Conservation (phyloP, 2,888 invertebrate genomes). For the Heliconius erato region DNA sequence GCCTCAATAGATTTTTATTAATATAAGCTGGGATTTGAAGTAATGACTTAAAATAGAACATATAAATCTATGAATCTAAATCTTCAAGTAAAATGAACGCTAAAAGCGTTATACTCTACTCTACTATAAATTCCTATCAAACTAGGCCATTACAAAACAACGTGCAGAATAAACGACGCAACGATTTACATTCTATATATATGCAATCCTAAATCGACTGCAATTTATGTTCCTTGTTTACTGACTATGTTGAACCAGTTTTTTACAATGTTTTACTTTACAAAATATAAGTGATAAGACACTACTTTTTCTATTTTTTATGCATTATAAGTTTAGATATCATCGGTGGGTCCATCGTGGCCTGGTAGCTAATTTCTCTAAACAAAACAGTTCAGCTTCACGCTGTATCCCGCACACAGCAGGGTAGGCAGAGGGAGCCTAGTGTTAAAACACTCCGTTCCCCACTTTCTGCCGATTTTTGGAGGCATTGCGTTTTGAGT, state of each 20-base stretch:
- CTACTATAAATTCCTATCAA: conserved; percentile 20
- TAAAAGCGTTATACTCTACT: neutral
- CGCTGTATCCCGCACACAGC: too few species aligned
- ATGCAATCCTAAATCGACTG: conserved; percentile 13
- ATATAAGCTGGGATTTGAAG: too few species aligned
- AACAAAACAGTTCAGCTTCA: too few species aligned
- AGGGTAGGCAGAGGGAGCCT: too few species aligned
- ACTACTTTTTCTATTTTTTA: too few species aligned
- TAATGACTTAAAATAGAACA: neutral
- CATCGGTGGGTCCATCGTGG: too few species aligned
- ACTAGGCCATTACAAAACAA: conserved; percentile 21
- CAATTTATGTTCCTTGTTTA: conserved; percentile 12
- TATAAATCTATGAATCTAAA: neutral
- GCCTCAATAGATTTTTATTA: too few species aligned
- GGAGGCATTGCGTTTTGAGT: too few species aligned
- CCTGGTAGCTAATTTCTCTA: too few species aligned
- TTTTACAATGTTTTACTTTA: neutral
- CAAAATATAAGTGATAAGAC: neutral
- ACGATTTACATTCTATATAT: conserved; percentile 26
- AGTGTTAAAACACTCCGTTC: too few species aligned
- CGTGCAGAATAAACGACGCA: neutral
- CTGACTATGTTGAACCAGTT: neutral
- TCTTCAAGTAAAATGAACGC: conserved; percentile 3
- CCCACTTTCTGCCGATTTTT: too few species aligned
- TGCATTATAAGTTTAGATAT: too few species aligned